Conservation (phyloP, 64 coral and sea anemone species). For the Actinia tenebrosa region DNA sequence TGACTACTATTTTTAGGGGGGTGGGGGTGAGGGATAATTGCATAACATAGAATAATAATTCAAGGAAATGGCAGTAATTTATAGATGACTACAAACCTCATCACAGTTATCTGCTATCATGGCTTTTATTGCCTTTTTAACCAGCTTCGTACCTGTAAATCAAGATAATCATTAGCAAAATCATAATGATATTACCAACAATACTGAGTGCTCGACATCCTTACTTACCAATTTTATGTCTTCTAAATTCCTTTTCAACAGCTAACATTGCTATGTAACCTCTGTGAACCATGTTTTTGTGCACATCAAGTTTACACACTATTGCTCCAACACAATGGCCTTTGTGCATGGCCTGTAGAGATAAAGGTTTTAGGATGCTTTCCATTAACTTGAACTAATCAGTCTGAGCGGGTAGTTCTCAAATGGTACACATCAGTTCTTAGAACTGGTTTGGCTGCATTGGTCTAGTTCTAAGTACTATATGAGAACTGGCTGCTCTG, state of each 20-base stretch:
- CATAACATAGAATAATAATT: no score
- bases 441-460: no score
- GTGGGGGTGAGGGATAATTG: no score
- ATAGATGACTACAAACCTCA: slow-evolving; percentile 53
- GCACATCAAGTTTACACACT: slow-evolving; percentile 98
- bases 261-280: slow-evolving; percentile 99
- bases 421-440: no score
- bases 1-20: no score
- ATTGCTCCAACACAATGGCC: slow-evolving; percentile 91
- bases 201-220: neutral
- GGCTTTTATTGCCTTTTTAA: slow-evolving; percentile 89
- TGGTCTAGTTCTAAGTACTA: no score
- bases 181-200: neutral
- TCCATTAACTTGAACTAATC: no score
- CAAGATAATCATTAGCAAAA: neutral
- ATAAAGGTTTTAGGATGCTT: neutral
- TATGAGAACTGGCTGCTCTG: no score
- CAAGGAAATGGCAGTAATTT: no score
- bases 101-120: slow-evolving; percentile 95
- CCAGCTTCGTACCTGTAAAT: slow-evolving; percentile 79
- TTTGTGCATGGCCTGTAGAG: slow-evolving; percentile 69
- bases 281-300: slow-evolving; percentile 89
- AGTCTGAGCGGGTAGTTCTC: no score
- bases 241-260: slow-evolving; percentile 94
- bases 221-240: slow-evolving; percentile 90